Conservation (phyloP, 37 sponge, comb jelly and placozoan species). For the Halisarca cf. caerulea region DNA sequence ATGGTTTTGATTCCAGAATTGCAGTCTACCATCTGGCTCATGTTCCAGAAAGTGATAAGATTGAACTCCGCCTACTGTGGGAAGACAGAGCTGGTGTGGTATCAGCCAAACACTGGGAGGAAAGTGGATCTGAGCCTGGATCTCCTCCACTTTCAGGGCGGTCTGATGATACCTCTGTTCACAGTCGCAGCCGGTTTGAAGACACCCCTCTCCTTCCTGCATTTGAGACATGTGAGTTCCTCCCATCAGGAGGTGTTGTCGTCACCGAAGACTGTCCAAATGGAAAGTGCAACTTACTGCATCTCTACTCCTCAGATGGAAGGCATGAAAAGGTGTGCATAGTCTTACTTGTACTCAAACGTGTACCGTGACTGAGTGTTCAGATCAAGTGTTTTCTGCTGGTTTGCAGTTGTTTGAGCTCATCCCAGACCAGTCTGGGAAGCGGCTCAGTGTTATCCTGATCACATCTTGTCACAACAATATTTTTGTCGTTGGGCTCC, state of each 20-base stretch:
- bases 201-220: background rate
- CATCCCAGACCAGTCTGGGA: background rate
- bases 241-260: slow-evolving; percentile 30
- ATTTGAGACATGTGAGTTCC: slow-evolving; percentile 53
- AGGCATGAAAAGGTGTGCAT: background rate
- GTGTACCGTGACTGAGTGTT: too few relatives aligned
- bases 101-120: background rate
- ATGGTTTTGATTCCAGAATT: slow-evolving; percentile 53
- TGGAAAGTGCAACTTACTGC: background rate
- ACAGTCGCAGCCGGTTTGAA: slow-evolving; percentile 1
- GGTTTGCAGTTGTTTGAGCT: background rate
- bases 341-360: background rate
- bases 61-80: slow-evolving; percentile 34
- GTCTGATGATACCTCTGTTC: background rate
- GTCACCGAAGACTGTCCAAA: slow-evolving; percentile 38
- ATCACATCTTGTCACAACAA: slow-evolving; percentile 36
- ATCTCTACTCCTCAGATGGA: slow-evolving; percentile 36
- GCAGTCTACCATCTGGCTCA: slow-evolving; percentile 26
- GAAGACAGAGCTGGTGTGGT: slow-evolving; percentile 9
- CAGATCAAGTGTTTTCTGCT: too few relatives aligned
- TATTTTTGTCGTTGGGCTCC: slow-evolving; percentile 35
- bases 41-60: background rate
- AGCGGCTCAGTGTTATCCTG: slow-evolving; percentile 8
- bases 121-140: background rate
- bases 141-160: too few relatives aligned